Evolutionary conservation across 2,797 vertebrate species (phyloP), one percentile per base, ranked within the genome.

Genomic region (Thaleichthys pacificus): DNA sequence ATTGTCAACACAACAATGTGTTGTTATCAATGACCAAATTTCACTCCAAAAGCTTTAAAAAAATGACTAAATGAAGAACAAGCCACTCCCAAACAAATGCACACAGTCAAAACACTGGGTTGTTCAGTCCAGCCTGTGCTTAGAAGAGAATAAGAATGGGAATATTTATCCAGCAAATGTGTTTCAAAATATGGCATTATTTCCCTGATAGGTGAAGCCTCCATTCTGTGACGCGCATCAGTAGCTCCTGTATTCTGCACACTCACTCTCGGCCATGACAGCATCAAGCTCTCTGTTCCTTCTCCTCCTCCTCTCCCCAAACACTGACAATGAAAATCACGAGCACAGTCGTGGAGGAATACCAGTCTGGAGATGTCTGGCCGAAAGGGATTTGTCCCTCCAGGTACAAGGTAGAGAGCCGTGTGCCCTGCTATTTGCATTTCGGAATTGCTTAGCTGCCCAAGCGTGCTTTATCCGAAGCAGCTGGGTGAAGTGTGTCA

Each of bases 401-500:
- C 91, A 93, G 95, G 93, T 94, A 85, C 86, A 89, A 91, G 94
- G 91, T 93, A 91, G 93, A 92, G 87, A 88, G 92, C 82, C 81
- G 84, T 86, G 83, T 91, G 93, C 88, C 93, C 93, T 83, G 86
- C 90, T 91, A 93, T 96, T 97, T 97, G 95, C 96, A 97, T 98
- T 96, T 97, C 92, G 91, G 96, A 96, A 96, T 95, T 96, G 95
- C 96, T 97, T 95, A 96, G 95, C 94, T 96, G 94, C 93, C 94
- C 97, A 97, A 96, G 96, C 96, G 94, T 96, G 95, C 93, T 93
- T 95, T 82, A 86, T 93, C 91, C 92, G 88, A 91, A 85, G 82
- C 80, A 77, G 91, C 90, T 91, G 91, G 91, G 92, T 95, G 94
- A 96, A 95, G 97, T 94, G 94, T 98, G 96, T 97, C 96, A 95